Percentiles rank a stretch among this genome's conserved stretches.
phyloP scores from a whole-genome alignment of 2,888 invertebrate genomes.

The Lasius fuliginosus region DNA sequence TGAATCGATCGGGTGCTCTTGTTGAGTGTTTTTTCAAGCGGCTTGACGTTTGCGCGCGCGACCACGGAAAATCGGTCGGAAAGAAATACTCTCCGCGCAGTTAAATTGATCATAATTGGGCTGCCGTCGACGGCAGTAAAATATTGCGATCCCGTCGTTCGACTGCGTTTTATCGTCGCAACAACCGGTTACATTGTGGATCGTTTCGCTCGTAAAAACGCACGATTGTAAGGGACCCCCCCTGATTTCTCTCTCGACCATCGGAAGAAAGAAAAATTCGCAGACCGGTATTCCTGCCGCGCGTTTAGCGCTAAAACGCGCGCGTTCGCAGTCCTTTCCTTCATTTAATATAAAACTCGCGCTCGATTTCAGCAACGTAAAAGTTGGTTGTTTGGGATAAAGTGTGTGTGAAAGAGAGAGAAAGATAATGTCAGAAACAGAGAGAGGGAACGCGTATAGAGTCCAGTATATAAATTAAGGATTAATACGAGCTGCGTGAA shows the following conservation, averaged over 20 bases:
- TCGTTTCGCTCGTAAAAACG: constrained; percentile 51
- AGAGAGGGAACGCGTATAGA: not conserved
- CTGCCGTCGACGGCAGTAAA: constrained; percentile 50
- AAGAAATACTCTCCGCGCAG: constrained; percentile 54
- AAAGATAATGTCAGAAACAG: too few relatives aligned
- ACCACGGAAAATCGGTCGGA: constrained; percentile 30
- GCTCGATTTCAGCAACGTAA: constrained; percentile 9
- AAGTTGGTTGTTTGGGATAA: not conserved
- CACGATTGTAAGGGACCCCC: constrained; percentile 36
- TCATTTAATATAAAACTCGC: constrained; percentile 14
- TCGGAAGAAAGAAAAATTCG: constrained; percentile 33
- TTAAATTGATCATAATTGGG: constrained; percentile 57
- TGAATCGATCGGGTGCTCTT: constrained; percentile 53
- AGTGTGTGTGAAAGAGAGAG: not conserved
- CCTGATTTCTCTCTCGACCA: constrained; percentile 34
- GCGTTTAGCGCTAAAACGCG: constrained; percentile 32
- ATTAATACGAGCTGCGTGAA: not conserved
- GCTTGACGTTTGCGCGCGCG: constrained; percentile 26
- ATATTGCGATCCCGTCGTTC: constrained; percentile 51
- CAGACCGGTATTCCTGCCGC: constrained; percentile 47
- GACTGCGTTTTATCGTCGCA: constrained; percentile 55
- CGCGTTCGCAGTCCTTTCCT: constrained; percentile 16
- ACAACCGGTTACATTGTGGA: constrained; percentile 56
- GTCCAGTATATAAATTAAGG: not conserved
- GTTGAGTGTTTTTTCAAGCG: constrained; percentile 21